phyloP scores from a whole-genome alignment of 2,888 invertebrate genomes.

The Apomyelois bistriatella region DNA sequence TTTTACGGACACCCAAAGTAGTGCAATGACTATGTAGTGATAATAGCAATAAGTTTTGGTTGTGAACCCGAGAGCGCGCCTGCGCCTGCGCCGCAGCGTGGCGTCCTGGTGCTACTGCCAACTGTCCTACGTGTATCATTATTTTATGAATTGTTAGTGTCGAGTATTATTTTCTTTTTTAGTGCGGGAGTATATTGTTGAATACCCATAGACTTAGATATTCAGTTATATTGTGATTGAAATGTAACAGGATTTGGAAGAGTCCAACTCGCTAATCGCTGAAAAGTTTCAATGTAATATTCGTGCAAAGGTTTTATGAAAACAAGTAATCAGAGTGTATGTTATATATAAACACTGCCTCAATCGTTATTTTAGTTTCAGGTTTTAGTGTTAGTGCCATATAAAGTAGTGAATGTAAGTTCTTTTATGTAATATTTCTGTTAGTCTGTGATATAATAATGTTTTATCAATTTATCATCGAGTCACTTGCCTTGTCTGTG shows the following conservation, averaged over 20 bases:
- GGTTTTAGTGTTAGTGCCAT: constrained; percentile 72
- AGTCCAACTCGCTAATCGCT: constrained; percentile 20
- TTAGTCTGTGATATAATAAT: constrained; percentile 76
- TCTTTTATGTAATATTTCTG: constrained; percentile 56
- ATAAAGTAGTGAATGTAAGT: constrained; percentile 63
- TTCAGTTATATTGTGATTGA: constrained; percentile 74
- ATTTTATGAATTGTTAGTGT: constrained; percentile 70
- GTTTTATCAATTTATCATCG: constrained; percentile 46
- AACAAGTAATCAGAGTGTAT: constrained; percentile 17
- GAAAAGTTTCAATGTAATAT: constrained; percentile 16
- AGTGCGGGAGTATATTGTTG: constrained; percentile 64
- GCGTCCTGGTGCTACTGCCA: constrained; percentile 65
- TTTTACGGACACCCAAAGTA: constrained; percentile 60
- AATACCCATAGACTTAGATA: constrained; percentile 59
- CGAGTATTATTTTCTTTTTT: constrained; percentile 71
- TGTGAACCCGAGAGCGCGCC: constrained; percentile 65
- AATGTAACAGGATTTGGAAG: constrained; percentile 64
- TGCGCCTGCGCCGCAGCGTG: constrained; percentile 17
- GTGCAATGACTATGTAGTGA: constrained; percentile 73
- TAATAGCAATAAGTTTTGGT: constrained; percentile 78
- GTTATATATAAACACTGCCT: constrained; percentile 48
- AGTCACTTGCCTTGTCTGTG: constrained; percentile 55
- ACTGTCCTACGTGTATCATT: constrained; percentile 56
- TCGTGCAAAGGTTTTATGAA: constrained; percentile 9
- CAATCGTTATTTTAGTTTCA: constrained; percentile 48